Evolutionary conservation across 2,113 vertebrate genomes (phyloP), one percentile per base, ranked within the genome.

Genomic region (Marcusenius ussheri): DNA sequence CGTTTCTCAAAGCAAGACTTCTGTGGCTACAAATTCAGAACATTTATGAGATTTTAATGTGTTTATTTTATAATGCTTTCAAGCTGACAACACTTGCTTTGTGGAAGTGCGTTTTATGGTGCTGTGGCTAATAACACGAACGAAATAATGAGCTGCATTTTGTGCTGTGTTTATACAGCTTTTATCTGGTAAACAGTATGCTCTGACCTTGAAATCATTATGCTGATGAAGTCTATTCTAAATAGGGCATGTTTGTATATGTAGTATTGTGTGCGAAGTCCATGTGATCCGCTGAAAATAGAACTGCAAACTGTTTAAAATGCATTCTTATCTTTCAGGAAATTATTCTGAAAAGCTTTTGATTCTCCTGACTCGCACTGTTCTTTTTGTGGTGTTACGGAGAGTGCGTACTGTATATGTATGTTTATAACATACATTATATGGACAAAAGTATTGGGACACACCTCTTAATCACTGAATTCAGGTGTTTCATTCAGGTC

Each of bases 181-280:
- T 90, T 90, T 90, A 90, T 87, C 83, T 74, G 46, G 58, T 90
- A 87, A 90, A 87, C 89, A 87, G 89, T 56, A 35, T 56, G 74
- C 19, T 87, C n/a, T 87, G 89, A 90, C 89, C 89, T 90, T 87
- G 89, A 87, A 66, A 87, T 70, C n/a, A 35, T 87, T 74, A 74
- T 85, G 31, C 39, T 90, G 89, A 85, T 50, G 45, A 90, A 90
- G 58, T 87, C 56, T 85, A 35, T 87, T 74, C 45, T 83, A 89
- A 89, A 50, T 83, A 89, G 74, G 74, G 88, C 70, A 45, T 80
- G 17, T 89, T 53, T 83, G 88, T 89, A 15, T 83, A 35, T 89
- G 35, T 6, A 17, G 47, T 45, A 74, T 21, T 84, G 51, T 90
- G 39, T 66, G 39, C 53, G 4, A 51, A 42, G 45, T 49, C 3